These are phyloP conservation scores for Lutjanus erythropterus DNA, from an alignment of 2,113 vertebrate species.

Conservation along the genomic window DNA sequence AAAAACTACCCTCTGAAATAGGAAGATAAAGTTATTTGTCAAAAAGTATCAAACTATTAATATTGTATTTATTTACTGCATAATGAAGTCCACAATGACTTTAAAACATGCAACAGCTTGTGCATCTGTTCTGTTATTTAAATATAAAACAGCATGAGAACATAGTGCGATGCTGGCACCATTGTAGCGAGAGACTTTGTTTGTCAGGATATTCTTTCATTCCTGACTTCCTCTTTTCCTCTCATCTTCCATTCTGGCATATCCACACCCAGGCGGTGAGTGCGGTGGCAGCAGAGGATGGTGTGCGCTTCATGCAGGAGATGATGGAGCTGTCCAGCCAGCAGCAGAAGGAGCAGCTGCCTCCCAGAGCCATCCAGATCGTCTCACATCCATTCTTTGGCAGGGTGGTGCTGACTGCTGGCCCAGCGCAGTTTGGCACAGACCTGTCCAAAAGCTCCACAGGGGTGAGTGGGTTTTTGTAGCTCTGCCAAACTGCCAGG, in stretches of 20 bases:
- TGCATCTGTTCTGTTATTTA: neutral
- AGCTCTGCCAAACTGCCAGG: constrained; percentile 9
- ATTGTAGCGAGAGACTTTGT: neutral
- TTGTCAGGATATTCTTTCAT: neutral
- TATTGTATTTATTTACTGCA: neutral
- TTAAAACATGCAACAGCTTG: neutral
- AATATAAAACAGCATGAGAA: neutral
- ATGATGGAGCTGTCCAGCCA: constrained; percentile 99
- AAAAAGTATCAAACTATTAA: no score
- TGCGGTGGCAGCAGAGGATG: constrained; percentile 95
- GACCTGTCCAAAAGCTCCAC: constrained; percentile 94
- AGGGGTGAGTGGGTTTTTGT: constrained; percentile 85
- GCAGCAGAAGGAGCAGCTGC: constrained; percentile 98
- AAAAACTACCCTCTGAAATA: neutral
- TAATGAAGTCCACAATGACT: neutral
- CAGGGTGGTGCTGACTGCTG: constrained; percentile 96
- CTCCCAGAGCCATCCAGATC: constrained; percentile 96
- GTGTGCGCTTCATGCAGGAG: constrained; percentile 98
- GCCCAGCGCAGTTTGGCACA: constrained; percentile 96
- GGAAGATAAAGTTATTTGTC: neutral
- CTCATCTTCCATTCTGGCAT: constrained; percentile 3
- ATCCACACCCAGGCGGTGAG: constrained; percentile 89
- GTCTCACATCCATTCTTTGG: constrained; percentile 97
- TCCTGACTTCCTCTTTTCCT: neutral
- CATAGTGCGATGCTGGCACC: neutral